Evolutionary conservation across 2,888 invertebrate species (phyloP).

Genomic region (Hydrotaea diabolus): DNA sequence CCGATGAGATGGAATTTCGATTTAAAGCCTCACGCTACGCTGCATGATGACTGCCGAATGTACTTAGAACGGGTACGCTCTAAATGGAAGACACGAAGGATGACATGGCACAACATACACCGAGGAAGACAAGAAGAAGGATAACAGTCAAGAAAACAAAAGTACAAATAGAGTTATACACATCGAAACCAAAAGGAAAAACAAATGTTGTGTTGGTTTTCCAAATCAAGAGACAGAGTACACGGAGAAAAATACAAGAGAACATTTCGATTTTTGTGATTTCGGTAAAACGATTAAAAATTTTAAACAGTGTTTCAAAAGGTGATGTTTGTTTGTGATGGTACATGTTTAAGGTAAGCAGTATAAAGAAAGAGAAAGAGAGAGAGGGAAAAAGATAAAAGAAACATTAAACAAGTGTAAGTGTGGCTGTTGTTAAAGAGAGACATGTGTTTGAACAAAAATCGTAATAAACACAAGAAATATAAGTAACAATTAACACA

Average conservation of each 20-base stretch:
- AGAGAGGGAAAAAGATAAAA: slow-evolving; percentile 60
- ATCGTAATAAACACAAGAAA: background rate
- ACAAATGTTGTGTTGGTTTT: background rate
- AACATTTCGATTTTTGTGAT: slow-evolving; percentile 50
- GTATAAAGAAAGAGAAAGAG: slow-evolving; percentile 41
- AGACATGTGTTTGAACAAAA: background rate
- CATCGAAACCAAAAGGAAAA: background rate
- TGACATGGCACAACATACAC: slow-evolving; percentile 62
- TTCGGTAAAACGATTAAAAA: slow-evolving; percentile 7
- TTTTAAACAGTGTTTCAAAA: slow-evolving; percentile 23
- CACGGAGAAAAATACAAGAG: background rate
- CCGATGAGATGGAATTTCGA: slow-evolving; percentile 69
- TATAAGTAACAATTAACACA: too few relatives aligned
- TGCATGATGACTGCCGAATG: slow-evolving; percentile 81
- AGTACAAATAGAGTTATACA: slow-evolving; percentile 24
- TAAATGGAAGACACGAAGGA: slow-evolving; percentile 67
- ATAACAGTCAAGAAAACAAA: slow-evolving; percentile 53
- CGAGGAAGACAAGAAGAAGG: slow-evolving; percentile 66
- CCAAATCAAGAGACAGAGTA: background rate
- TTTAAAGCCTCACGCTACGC: slow-evolving; percentile 80
- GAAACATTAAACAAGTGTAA: slow-evolving; percentile 56
- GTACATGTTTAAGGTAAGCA: slow-evolving; percentile 46
- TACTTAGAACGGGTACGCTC: slow-evolving; percentile 81
- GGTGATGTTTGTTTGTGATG: too few relatives aligned
- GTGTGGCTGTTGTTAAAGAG: background rate